Evolutionary conservation across 2,797 vertebrate species (phyloP), one percentile per base, ranked within the genome.

Genomic region (Heteromormyrus szaboi): DNA sequence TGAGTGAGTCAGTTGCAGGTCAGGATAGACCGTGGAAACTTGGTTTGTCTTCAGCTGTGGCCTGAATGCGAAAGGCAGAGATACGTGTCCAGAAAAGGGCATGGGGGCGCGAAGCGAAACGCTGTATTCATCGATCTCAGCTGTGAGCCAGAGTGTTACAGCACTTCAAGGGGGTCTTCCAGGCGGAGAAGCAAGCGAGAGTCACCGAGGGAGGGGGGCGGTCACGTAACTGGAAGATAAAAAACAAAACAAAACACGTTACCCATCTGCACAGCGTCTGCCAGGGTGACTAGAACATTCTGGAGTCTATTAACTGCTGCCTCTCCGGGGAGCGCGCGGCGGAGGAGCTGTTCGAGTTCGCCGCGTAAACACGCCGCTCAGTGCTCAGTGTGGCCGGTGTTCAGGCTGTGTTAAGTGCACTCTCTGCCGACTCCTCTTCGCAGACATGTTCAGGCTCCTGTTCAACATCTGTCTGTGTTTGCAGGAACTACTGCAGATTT

Each of bases 391-490:
- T 53, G 54, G 86, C 22, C 56, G 83, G 51, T 65, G 76, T 87
- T 79, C 89, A 89, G 54, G 86, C 72, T n/a, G 22, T 44, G 81
- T 68, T 87, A 84, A 88, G 86, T 85, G 86, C 54, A 88, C 89
- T 84, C 51, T 7, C 86, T 25, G 17, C 62, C 14, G 41, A 84
- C 22, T 88, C 83, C 29, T 62, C 62, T 12, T 79, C 41, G 9
- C 86, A 11, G 22, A 59, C 72, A 62, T 83, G 53, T 56, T 79
- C 89, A 85, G 86, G 46, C 68, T 68, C 53, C 89, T 88, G 89
- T 84, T 85, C 53, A 53, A 88, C 89, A 88, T 89, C 89, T 89
- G 89, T 89, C 86, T 89, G 89, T 33, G 29, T 87, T 83, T 84
- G 29, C 54, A 89, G 53, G 72, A 62, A 48, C 50, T 89, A 68